These are phyloP conservation scores for Thomomys bottae DNA, from an alignment of 2,113 vertebrate genomes.

Conservation along the genomic window DNA sequence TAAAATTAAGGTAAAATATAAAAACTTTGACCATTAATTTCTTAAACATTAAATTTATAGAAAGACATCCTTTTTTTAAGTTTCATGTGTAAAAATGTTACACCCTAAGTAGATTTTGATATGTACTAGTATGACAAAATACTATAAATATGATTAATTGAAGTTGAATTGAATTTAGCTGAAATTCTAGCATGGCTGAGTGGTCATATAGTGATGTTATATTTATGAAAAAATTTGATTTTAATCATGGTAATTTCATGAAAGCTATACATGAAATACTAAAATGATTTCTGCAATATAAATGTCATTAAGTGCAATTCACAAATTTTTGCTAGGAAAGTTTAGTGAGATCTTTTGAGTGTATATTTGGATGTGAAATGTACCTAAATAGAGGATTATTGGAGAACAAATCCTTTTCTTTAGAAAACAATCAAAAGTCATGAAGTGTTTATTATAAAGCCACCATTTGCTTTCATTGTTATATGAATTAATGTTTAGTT, in stretches of 20 bases:
- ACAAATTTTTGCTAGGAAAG: background rate
- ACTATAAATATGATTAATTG: slow-evolving; percentile 64
- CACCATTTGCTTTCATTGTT: slow-evolving; percentile 73
- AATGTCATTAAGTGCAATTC: slow-evolving; percentile 60
- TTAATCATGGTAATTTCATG: slow-evolving; percentile 63
- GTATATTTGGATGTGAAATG: slow-evolving; percentile 36
- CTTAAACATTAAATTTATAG: slow-evolving; percentile 78
- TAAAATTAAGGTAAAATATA: slow-evolving; percentile 60
- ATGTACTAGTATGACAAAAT: slow-evolving; percentile 73
- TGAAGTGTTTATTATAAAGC: slow-evolving; percentile 58
- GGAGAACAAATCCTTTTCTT: slow-evolving; percentile 78
- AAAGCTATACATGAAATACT: slow-evolving; percentile 56
- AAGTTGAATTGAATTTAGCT: slow-evolving; percentile 73
- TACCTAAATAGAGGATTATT: slow-evolving; percentile 51
- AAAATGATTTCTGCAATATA: slow-evolving; percentile 71
- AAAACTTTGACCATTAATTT: slow-evolving; percentile 75
- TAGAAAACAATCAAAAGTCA: slow-evolving; percentile 78
- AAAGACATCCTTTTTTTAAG: slow-evolving; percentile 92
- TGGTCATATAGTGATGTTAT: slow-evolving; percentile 51
- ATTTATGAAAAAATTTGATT: slow-evolving; percentile 33
- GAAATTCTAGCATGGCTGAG: slow-evolving; percentile 44
- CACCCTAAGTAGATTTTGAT: slow-evolving; percentile 79
- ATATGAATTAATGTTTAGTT: slow-evolving; percentile 73
- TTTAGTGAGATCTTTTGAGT: slow-evolving; percentile 47
- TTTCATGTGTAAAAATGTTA: slow-evolving; percentile 82